Percentiles rank a stretch among this genome's conserved stretches.
phyloP scores from a whole-genome alignment of 2,888 invertebrate genomes.

The Eupithecia inturbata region DNA sequence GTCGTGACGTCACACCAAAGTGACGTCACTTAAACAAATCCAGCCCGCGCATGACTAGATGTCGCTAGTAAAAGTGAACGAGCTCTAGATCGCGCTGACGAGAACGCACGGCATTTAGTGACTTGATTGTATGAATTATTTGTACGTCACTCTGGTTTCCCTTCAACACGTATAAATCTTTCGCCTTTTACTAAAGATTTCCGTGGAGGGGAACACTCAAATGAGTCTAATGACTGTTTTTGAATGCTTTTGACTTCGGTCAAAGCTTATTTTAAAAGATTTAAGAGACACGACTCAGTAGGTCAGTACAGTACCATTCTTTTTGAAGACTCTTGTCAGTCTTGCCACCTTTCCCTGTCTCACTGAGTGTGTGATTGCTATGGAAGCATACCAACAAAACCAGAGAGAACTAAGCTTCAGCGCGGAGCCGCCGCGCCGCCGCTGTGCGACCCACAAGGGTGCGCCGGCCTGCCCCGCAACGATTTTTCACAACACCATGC shows the following conservation, averaged over 20 bases:
- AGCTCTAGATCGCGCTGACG: constrained; percentile 5
- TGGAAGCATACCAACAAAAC: too few species aligned
- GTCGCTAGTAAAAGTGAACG: background rate
- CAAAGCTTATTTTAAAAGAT: background rate
- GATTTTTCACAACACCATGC: too few species aligned
- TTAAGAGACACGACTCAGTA: too few species aligned
- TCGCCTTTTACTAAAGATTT: constrained; percentile 92
- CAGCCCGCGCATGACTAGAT: background rate
- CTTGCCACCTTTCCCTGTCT: too few species aligned
- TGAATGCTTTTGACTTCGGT: background rate
- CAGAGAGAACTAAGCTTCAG: too few species aligned
- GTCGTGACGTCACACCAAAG: background rate
- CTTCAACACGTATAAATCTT: constrained; percentile 89
- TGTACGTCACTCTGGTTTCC: constrained; percentile 83
- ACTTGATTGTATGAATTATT: background rate
- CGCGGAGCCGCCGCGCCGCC: too few species aligned
- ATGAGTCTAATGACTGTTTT: constrained; percentile 81
- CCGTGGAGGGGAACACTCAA: constrained; percentile 89
- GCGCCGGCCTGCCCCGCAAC: too few species aligned
- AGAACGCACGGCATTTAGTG: background rate
- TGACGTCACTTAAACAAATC: background rate
- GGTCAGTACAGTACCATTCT: too few species aligned
- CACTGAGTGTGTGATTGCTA: too few species aligned
- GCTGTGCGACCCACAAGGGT: too few species aligned
- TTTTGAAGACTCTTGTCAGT: too few species aligned